phyloP scores from a whole-genome alignment of 2,113 vertebrate species.

The Mirza zaza region DNA sequence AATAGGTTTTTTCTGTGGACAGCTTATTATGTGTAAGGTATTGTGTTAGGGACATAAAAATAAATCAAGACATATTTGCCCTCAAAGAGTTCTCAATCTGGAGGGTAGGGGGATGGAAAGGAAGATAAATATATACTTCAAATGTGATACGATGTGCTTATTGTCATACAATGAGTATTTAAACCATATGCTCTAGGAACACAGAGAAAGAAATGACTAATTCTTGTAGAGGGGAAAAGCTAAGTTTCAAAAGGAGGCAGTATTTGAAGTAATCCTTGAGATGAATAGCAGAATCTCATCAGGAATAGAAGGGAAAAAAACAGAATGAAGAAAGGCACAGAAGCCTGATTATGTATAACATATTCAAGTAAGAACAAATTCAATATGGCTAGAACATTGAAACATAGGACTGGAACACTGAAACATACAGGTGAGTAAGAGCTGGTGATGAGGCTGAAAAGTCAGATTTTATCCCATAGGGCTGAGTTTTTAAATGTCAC shows the following conservation, averaged over 20 bases:
- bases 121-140: not conserved
- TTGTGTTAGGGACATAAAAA: not conserved
- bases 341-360: not conserved
- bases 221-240: not conserved
- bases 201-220: constrained; percentile 19
- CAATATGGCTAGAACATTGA: not conserved
- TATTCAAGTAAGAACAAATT: not conserved
- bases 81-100: not conserved
- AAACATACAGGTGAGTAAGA: not conserved
- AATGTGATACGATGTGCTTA: not conserved
- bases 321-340: not conserved
- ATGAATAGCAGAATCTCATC: not conserved
- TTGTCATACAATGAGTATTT: constrained; percentile 20
- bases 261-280: not conserved
- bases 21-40: not conserved
- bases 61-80: not conserved
- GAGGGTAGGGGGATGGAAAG: not conserved
- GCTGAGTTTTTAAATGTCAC: not conserved
- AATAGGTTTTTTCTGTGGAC: not conserved
- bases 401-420: not conserved
- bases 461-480: not conserved
- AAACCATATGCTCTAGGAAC: not conserved
- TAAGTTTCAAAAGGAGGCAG: constrained; percentile 18
- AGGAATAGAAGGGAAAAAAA: not conserved
- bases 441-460: not conserved